These are phyloP conservation scores for Sorex fumeus DNA, from an alignment of 2,113 vertebrate genomes.

Conservation along the genomic window DNA sequence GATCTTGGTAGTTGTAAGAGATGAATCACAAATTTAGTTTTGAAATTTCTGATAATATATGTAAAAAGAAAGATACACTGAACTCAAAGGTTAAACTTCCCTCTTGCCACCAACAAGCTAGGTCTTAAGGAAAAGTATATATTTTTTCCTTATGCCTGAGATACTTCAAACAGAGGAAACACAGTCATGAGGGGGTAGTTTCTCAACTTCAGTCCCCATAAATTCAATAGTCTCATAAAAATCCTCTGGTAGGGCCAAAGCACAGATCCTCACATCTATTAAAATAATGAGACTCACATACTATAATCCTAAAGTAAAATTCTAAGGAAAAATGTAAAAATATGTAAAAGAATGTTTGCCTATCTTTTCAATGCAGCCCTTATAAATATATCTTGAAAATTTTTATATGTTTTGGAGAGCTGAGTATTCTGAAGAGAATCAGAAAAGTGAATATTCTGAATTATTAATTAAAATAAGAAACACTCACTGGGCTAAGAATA, in stretches of 20 bases:
- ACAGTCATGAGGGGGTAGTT: background rate
- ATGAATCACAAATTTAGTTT: background rate
- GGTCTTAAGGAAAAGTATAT: background rate
- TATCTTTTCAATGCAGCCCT: constrained; percentile 41
- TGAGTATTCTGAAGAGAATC: background rate
- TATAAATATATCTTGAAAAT: constrained; percentile 54
- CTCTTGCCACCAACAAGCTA: background rate
- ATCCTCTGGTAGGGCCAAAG: constrained; percentile 27
- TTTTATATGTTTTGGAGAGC: constrained; percentile 31
- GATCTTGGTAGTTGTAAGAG: background rate
- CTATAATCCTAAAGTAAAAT: background rate
- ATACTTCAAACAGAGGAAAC: background rate
- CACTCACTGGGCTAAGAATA: background rate
- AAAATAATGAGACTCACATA: background rate
- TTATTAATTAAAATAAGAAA: constrained; percentile 48
- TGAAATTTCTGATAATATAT: constrained; percentile 52
- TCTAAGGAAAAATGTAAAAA: constrained; percentile 41
- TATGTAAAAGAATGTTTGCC: constrained; percentile 46
- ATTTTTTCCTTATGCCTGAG: background rate
- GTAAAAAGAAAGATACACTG: background rate
- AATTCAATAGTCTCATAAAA: constrained; percentile 60
- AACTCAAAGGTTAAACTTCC: background rate
- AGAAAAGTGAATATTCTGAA: constrained; percentile 52
- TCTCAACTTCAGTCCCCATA: constrained; percentile 20
- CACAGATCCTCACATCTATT: background rate